A percentile compares a stretch with the other conserved stretches of the same genome.
Conservation (phyloP, 2,797 vertebrate genomes). For the Cynodonichthys magdalenae region DNA sequence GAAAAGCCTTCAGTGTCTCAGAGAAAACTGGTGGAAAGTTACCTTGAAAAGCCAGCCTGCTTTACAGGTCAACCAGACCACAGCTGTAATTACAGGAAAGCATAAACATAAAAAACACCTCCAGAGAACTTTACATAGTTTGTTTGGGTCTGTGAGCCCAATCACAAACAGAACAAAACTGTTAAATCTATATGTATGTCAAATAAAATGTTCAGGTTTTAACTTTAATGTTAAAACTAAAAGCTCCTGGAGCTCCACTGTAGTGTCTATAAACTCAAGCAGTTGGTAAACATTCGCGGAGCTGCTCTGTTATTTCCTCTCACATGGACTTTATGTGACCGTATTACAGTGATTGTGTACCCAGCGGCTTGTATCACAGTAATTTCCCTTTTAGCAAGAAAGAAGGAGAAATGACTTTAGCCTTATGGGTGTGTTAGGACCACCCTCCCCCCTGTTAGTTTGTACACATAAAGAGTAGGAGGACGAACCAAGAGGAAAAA, state of each 20-base stretch:
- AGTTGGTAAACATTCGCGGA: conserved; percentile 11
- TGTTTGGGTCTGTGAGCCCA: too few relatives aligned
- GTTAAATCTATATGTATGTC: background rate
- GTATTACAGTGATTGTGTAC: conserved; percentile 57
- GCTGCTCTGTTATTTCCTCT: conserved; percentile 19
- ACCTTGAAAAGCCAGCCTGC: conserved; percentile 36
- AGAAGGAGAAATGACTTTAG: conserved; percentile 15
- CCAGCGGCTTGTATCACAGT: conserved; percentile 54
- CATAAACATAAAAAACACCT: conserved; percentile 10
- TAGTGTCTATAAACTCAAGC: conserved; percentile 16
- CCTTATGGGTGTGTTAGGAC: conserved; percentile 41
- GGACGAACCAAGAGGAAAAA: conserved; percentile 32
- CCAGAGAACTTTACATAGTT: background rate
- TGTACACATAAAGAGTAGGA: conserved; percentile 49
- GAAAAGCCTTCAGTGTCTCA: conserved; percentile 24
- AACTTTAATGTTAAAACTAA: background rate
- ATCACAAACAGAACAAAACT: too few relatives aligned
- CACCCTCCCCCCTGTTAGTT: conserved; percentile 43
- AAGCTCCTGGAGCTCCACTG: conserved; percentile 1
- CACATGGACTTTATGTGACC: conserved; percentile 19
- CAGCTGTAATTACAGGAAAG: conserved; percentile 35
- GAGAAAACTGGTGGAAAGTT: conserved; percentile 40
- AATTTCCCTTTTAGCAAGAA: conserved; percentile 43
- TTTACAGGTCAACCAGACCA: conserved; percentile 14
- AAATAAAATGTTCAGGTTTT: background rate